These are phyloP conservation scores for Coleophora flavipennella DNA, from an alignment of 2,888 invertebrate species.

Conservation along the genomic window DNA sequence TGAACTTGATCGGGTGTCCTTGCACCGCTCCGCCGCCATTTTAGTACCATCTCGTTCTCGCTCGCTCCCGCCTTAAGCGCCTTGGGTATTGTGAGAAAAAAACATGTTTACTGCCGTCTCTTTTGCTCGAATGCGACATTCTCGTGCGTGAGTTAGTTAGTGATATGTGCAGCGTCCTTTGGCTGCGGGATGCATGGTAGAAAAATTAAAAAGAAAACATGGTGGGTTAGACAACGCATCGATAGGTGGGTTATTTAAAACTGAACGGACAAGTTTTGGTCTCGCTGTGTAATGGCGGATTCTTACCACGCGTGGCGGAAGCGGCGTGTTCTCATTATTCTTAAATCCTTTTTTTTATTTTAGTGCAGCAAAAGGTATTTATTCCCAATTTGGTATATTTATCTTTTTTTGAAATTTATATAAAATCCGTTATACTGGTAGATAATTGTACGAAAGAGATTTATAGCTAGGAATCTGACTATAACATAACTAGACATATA, in stretches of 20 bases:
- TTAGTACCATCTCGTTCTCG: slow-evolving; percentile 49
- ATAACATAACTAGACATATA: no score
- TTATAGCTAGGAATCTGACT: no score
- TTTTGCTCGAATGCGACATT: slow-evolving; percentile 23
- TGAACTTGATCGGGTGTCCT: slow-evolving; percentile 41
- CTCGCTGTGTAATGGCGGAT: slow-evolving; percentile 30
- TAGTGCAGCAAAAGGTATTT: no score
- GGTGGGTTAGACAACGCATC: slow-evolving; percentile 29
- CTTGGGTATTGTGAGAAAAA: slow-evolving; percentile 25
- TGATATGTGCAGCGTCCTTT: slow-evolving; percentile 39
- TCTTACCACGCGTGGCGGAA: slow-evolving; percentile 10
- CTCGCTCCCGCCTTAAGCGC: slow-evolving; percentile 17
- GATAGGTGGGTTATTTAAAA: slow-evolving; percentile 19
- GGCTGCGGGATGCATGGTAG: slow-evolving; percentile 58
- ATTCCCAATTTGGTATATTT: no score
- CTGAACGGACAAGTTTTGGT: slow-evolving; percentile 11
- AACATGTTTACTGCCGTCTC: slow-evolving; percentile 32
- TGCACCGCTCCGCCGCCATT: slow-evolving; percentile 49
- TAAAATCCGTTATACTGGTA: no score
- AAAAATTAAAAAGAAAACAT: slow-evolving; percentile 45
- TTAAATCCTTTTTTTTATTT: no score
- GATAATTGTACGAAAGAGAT: no score
- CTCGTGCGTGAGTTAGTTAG: slow-evolving; percentile 19
- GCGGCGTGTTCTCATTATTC: no score
- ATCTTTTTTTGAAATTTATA: no score